These are phyloP conservation scores for Oreochromis grahami DNA, from an alignment of 2,797 vertebrate genomes.

Conservation along the genomic window DNA sequence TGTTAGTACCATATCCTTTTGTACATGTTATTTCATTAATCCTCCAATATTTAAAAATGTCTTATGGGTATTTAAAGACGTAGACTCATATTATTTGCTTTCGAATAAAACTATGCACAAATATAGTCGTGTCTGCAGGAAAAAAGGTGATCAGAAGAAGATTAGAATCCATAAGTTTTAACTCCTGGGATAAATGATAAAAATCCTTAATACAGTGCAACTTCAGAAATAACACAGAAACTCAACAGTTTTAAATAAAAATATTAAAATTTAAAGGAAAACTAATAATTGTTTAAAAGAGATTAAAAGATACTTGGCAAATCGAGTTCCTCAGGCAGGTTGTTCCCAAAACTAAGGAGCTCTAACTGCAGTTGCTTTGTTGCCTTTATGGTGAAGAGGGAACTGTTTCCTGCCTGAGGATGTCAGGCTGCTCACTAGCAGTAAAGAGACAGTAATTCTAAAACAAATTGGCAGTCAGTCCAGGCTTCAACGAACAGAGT, in stretches of 20 bases:
- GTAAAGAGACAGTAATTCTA: not conserved
- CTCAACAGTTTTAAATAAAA: not conserved
- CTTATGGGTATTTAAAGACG: not conserved
- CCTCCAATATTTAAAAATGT: slow-evolving; percentile 1
- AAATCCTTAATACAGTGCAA: not conserved
- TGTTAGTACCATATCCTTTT: not conserved
- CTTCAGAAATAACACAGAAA: not conserved
- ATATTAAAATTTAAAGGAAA: not conserved
- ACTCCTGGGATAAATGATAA: not conserved
- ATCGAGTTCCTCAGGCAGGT: not conserved
- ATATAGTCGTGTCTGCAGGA: not conserved
- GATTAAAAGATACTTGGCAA: not conserved
- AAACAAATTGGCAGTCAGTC: not conserved
- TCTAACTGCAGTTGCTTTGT: not conserved
- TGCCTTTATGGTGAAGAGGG: not conserved
- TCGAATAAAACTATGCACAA: not conserved
- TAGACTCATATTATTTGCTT: not conserved
- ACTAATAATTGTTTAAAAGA: not conserved
- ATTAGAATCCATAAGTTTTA: not conserved
- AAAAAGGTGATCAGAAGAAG: not conserved
- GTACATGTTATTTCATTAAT: not conserved
- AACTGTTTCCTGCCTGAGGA: not conserved
- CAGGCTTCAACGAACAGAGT: not conserved
- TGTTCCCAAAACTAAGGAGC: not conserved
- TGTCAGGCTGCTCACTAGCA: not conserved